Evolutionary conservation across 2,113 vertebrate genomes (phyloP).

Genomic region (Syngnathoides biaculeatus): DNA sequence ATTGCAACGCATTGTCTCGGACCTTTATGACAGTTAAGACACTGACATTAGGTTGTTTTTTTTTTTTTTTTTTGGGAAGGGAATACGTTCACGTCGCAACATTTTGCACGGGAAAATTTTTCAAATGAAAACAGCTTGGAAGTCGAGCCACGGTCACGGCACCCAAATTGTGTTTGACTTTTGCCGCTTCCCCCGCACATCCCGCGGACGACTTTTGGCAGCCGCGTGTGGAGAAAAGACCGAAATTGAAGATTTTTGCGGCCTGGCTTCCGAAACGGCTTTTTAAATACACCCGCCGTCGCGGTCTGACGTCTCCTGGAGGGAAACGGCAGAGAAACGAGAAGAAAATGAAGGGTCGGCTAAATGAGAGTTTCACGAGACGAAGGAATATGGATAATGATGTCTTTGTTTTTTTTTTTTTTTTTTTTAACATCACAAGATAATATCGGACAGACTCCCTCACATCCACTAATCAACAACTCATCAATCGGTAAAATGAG

Average conservation of each 20-base stretch:
- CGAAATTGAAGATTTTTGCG: constrained; percentile 2
- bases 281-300: not conserved
- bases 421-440: not conserved
- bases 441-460: not conserved
- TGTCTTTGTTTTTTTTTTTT: not conserved
- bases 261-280: not conserved
- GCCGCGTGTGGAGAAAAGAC: not conserved
- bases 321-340: not conserved
- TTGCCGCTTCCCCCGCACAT: not conserved
- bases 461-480: not conserved
- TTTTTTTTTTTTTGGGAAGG: not conserved
- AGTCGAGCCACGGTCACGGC: not conserved
- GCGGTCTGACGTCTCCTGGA: not conserved
- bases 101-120: constrained; percentile 1
- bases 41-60: not conserved
- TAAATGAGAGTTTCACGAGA: not conserved
- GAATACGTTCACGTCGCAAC: not conserved
- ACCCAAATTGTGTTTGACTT: constrained; percentile 1
- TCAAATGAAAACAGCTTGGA: not conserved
- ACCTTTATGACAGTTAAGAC: not conserved
- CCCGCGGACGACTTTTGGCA: not conserved
- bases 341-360: not conserved
- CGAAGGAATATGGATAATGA: not conserved
- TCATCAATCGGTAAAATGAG: not conserved
- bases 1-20: not conserved